These are phyloP conservation scores for Brassicogethes aeneus DNA, from an alignment of 2,888 invertebrate genomes.

Conservation along the genomic window DNA sequence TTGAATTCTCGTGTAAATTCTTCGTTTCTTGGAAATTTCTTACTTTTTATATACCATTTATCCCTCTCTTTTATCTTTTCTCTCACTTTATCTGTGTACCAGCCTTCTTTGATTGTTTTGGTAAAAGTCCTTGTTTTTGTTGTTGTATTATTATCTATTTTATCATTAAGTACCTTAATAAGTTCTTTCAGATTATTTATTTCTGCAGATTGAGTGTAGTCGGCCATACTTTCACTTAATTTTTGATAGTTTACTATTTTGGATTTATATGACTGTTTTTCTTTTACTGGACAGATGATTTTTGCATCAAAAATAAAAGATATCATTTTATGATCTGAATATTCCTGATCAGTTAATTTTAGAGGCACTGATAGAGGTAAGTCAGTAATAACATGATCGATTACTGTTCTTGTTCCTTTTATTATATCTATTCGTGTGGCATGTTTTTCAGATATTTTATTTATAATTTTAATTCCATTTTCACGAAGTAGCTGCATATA, in stretches of 20 bases:
- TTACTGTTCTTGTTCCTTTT: slow-evolving; percentile 6
- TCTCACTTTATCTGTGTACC: slow-evolving; percentile 7
- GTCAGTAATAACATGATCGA: slow-evolving; percentile 9
- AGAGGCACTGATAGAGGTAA: slow-evolving; percentile 2
- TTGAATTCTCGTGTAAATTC: slow-evolving; percentile 2
- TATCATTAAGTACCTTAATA: slow-evolving; percentile 5
- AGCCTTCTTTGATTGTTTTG: slow-evolving; percentile 7
- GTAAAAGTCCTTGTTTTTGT: slow-evolving; percentile 5
- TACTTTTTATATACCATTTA: slow-evolving; percentile 5
- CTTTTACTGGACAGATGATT: background rate
- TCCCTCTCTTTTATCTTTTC: slow-evolving; percentile 6
- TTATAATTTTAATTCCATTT: slow-evolving; percentile 7
- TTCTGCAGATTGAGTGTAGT: background rate
- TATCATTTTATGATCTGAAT: slow-evolving; percentile 7
- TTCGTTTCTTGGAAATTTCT: slow-evolving; percentile 5
- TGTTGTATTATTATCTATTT: slow-evolving; percentile 1
- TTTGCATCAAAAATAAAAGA: background rate
- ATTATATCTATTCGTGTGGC: slow-evolving; percentile 7
- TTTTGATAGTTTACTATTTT: no score
- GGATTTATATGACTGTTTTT: background rate
- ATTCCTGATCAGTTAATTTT: slow-evolving; percentile 5
- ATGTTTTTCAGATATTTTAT: no score
- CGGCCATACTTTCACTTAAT: background rate
- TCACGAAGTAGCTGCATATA: slow-evolving; percentile 4
- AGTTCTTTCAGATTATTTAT: background rate